These are phyloP conservation scores for Xiphias gladius DNA, from an alignment of 2,113 vertebrate genomes.

Conservation along the genomic window DNA sequence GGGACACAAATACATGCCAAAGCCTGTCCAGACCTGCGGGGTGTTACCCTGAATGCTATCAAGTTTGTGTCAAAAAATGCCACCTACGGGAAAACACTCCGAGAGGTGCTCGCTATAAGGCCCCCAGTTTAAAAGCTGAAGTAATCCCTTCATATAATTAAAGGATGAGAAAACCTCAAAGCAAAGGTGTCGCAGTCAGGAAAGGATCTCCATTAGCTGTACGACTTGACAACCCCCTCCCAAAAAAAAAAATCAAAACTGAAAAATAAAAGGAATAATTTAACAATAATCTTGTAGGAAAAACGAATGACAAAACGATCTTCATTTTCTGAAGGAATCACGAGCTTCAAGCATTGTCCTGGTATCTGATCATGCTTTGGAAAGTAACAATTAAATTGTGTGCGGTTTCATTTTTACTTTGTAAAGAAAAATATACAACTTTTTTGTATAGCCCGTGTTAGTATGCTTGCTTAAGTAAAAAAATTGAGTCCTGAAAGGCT, in stretches of 20 bases:
- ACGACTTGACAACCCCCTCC: not conserved
- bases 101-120: not conserved
- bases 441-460: too few relatives aligned
- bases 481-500: too few relatives aligned
- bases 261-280: conserved; percentile 8
- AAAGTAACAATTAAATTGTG: conserved; percentile 13
- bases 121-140: conserved; percentile 47
- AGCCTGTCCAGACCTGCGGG: conserved; percentile 69
- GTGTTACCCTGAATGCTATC: conserved; percentile 55
- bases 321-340: not conserved
- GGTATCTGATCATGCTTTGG: conserved; percentile 17
- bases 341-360: not conserved
- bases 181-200: conserved; percentile 40
- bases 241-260: not conserved
- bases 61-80: conserved; percentile 70
- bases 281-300: conserved; percentile 23
- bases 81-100: conserved; percentile 52
- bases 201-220: conserved; percentile 55
- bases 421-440: too few relatives aligned
- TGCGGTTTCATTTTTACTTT: too few relatives aligned
- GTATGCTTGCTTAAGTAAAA: too few relatives aligned
- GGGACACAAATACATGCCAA: conserved; percentile 54
- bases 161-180: conserved; percentile 76
- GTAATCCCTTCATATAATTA: conserved; percentile 71
- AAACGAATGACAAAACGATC: conserved; percentile 26